A percentile compares a stretch with the other conserved stretches of the same genome.
Evolutionary conservation across 1,140 invertebrate species (phyloP).

Genomic region (Nasonia giraulti): DNA sequence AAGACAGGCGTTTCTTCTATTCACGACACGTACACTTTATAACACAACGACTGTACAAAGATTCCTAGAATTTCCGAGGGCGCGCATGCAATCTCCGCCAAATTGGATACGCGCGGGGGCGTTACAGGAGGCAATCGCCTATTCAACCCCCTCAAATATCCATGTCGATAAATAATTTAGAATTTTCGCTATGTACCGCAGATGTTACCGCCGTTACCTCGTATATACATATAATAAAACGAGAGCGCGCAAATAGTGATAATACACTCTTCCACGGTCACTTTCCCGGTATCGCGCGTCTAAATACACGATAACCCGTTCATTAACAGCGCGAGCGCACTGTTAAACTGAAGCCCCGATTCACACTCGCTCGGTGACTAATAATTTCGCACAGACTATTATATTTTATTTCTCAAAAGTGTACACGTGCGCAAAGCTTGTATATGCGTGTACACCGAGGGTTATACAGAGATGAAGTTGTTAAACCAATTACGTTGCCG

Average conservation of each 20-base stretch:
- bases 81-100: neutral
- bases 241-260: too few species aligned
- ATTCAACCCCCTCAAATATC: neutral
- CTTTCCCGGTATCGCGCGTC: slow-evolving; percentile 8
- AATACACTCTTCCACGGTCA: slow-evolving; percentile 10
- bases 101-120: neutral
- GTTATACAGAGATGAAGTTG: too few species aligned
- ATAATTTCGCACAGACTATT: slow-evolving; percentile 35
- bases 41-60: neutral
- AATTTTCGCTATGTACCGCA: neutral
- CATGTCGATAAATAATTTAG: slow-evolving; percentile 13
- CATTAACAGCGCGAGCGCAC: slow-evolving; percentile 8
- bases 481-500: neutral
- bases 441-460: too few species aligned
- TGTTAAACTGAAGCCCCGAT: slow-evolving; percentile 20
- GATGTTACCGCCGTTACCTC: neutral
- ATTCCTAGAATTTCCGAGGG: neutral
- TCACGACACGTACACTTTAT: too few species aligned
- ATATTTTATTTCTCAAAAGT: too few species aligned
- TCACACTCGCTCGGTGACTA: slow-evolving; percentile 3
- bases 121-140: neutral
- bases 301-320: slow-evolving; percentile 33
- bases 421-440: too few species aligned
- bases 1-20: too few species aligned
- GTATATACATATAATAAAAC: too few species aligned